These are phyloP conservation scores for Macrosiphum euphorbiae DNA, from an alignment of 2,888 invertebrate genomes.

Conservation along the genomic window DNA sequence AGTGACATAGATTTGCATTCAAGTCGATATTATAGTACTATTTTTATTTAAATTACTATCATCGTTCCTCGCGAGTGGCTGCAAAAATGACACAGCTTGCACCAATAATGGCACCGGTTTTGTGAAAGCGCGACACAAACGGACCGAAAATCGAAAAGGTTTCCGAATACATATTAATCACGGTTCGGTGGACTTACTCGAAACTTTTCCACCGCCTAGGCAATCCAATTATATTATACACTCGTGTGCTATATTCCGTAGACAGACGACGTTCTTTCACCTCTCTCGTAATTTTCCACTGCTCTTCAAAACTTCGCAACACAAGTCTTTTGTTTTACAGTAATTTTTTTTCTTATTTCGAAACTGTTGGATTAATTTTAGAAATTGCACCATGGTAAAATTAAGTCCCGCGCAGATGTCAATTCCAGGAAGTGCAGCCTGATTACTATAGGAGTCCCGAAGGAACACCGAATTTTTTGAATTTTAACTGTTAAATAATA, in stretches of 20 bases:
- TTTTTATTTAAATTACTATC: background rate
- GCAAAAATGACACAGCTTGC: slow-evolving; percentile 14
- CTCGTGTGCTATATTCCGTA: background rate
- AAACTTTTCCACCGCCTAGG: slow-evolving; percentile 32
- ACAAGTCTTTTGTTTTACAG: slow-evolving; percentile 28
- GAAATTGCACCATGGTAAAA: background rate
- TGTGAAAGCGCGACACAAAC: background rate
- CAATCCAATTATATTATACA: slow-evolving; percentile 49
- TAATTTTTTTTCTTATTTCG: background rate
- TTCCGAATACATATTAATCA: slow-evolving; percentile 27
- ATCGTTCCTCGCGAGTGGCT: background rate
- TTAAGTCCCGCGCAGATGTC: background rate
- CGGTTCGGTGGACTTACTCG: slow-evolving; percentile 29
- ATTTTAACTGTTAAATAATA: background rate
- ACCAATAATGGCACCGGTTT: slow-evolving; percentile 29
- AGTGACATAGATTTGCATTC: background rate
- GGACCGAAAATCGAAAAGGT: slow-evolving; percentile 43
- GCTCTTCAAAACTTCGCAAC: background rate
- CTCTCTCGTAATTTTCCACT: background rate
- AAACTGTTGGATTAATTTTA: slow-evolving; percentile 7
- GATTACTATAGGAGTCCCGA: background rate
- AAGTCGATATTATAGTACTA: background rate
- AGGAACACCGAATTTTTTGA: background rate
- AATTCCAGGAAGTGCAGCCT: background rate
- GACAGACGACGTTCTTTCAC: background rate